These are phyloP conservation scores for Drosophila bifasciata DNA, from an alignment of 1,140 invertebrate genomes.

Conservation along the genomic window DNA sequence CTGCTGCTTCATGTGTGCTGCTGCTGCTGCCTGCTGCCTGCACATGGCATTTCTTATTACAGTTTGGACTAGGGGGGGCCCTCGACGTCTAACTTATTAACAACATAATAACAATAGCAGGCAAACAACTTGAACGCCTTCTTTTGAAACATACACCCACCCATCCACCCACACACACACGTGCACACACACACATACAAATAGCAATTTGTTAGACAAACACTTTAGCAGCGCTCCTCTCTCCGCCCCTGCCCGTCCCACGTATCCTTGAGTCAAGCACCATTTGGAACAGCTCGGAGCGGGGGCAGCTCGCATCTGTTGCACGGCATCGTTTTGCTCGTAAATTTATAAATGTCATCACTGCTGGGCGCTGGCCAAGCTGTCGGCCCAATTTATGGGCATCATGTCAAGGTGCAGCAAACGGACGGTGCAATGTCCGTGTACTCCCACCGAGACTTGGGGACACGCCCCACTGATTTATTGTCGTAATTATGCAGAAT, in stretches of 20 bases:
- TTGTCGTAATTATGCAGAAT: conserved; percentile 43
- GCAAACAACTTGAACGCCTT: conserved; percentile 46
- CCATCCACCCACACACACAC: conserved; percentile 2
- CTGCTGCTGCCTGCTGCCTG: background rate
- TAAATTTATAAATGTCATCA: conserved; percentile 71
- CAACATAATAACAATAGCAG: conserved; percentile 60
- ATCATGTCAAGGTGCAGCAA: conserved; percentile 55
- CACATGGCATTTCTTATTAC: conserved; percentile 31
- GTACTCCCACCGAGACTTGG: background rate
- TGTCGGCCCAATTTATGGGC: conserved; percentile 57
- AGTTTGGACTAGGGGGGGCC: conserved; percentile 18
- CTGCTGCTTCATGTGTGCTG: conserved; percentile 1
- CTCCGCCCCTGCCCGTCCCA: background rate
- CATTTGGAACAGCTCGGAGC: background rate
- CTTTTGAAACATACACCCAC: background rate
- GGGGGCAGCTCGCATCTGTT: conserved; percentile 50
- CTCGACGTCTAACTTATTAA: conserved; percentile 66
- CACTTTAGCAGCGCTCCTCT: conserved; percentile 15
- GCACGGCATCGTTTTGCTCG: conserved; percentile 41
- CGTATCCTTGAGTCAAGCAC: background rate
- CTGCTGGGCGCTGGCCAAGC: conserved; percentile 17
- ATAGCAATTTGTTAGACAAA: conserved; percentile 64
- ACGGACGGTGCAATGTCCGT: conserved; percentile 2
- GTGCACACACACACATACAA: conserved; percentile 8
- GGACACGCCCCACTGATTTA: conserved; percentile 27